Base-by-base conservation (phyloP, 2,888 invertebrate genomes). In the Troides aeacus region DNA sequence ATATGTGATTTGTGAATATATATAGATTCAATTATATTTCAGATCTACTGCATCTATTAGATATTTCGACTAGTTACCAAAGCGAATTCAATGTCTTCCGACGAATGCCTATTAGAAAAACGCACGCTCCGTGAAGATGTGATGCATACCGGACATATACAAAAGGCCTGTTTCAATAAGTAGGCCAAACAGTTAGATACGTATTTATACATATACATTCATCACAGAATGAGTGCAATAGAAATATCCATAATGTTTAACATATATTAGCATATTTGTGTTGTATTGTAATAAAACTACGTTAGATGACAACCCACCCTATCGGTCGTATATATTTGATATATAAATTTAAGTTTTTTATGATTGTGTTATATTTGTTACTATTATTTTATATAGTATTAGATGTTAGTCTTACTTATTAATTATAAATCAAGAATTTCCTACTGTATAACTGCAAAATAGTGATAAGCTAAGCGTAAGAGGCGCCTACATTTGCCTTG, bases 21-120 rank as follows among this genome's bases (percentile, higher is more conserved):
- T 21, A 39, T 39, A 10, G 39, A 39, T 39, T 39, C 10, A 39
- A 39, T 10, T 39, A 15, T 50, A 12, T 50, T 50, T 50, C 10
- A 2, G 17, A 2, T 46, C 15, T 15, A 46, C 0, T 15, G 50
- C 50, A 50, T 50, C 17, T 17, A 50, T 5, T 15, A 50, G 2
- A 50, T 5, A 15, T 18, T 50, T 15, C 18, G 18, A 50, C 39
- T 17, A 50, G 50, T 5, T 5, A 50, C 50, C 5, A 17, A 18
- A 17, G 50, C 50, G 12, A 50, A 15, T n/a, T 24, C 58, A 65
- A 65, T 42, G 62, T 66, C 23, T 23, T 24, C 12, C n/a, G 23
- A 18, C 60, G 36, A 60, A 18, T 50, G 17, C 24, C 24, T 59
- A 17, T 50, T 50, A 50, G 50, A 15, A 50, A 18, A 50, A 50